Base-by-base conservation (phyloP, 2,797 vertebrate species). In the Euphonia xanthogaster region DNA sequence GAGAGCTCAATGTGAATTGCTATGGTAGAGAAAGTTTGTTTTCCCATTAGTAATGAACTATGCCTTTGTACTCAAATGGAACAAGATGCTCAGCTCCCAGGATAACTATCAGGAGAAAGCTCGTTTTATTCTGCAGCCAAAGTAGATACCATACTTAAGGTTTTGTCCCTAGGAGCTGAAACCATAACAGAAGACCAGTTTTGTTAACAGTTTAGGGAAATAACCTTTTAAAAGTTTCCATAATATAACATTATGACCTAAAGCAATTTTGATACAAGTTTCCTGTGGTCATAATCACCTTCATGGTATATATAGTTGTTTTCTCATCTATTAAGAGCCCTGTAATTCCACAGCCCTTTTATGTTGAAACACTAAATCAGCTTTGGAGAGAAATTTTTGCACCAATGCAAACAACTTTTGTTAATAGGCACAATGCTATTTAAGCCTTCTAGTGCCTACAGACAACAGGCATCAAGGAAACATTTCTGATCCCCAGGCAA, bases 181-280 rank as follows among this genome's bases (percentile, higher is more conserved):
- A 94, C 86, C 39, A 44, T 94, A 97, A 96, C 78, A 93, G 78
- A 97, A 94, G 66, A 92, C 91, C 96, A 92, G 53, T 95, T 97
- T 93, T 96, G 45, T 86, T 94, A 71, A 88, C 60, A 90, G 87
- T 95, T 97, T 89, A 97, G 95, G 62, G 86, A 96, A 97, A 97
- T 86, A 97, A 96, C 85, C 92, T 94, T 96, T 97, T 65, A 45
- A 85, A 96, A 96, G 88, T 95, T 97, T 95, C 70, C 60, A 85
- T 71, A 82, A 47, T 67, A 42, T 58, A 85, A 72, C 40, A 88
- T 94, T 44, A 67, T 13, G 75, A 78, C 96, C 80, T 93, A 54
- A 91, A 92, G 86, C 67, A 90, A 95, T 95, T 95, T 91, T 72
- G 81, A 96, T 93, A 87, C 28, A 28, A 80, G 94, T 92, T 96